A percentile compares a stretch with the other conserved stretches of the same genome.
These are phyloP conservation scores for Cyrtodaria siliqua DNA, from an alignment of 2,888 invertebrate species.

Conservation along the genomic window DNA sequence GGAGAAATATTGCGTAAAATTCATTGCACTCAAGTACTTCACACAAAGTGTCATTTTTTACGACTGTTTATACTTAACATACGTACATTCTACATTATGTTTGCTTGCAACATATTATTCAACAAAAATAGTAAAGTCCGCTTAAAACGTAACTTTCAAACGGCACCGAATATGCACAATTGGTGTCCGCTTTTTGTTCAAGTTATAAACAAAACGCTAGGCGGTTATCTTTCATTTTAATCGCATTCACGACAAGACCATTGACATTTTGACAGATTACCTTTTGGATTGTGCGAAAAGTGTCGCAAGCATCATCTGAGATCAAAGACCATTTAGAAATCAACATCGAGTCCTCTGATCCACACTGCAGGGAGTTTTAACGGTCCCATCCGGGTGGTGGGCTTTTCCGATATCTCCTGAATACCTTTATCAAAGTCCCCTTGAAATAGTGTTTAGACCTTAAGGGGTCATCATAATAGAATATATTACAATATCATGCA, in stretches of 20 bases:
- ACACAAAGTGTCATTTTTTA: no score
- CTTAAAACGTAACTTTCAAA: no score
- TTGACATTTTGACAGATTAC: constrained; percentile 63
- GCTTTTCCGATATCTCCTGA: constrained; percentile 29
- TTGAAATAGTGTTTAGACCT: constrained; percentile 41
- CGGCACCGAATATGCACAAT: no score
- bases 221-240: constrained; percentile 34
- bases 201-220: background rate
- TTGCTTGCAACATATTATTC: no score
- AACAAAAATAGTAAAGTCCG: no score
- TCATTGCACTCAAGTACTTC: no score
- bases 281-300: constrained; percentile 37
- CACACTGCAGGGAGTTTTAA: constrained; percentile 1
- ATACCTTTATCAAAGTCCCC: constrained; percentile 25
- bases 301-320: constrained; percentile 27
- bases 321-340: constrained; percentile 45
- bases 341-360: constrained; percentile 16
- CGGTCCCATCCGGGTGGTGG: constrained; percentile 6
- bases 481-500: constrained; percentile 63
- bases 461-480: constrained; percentile 46
- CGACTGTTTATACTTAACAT: no score
- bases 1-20: no score
- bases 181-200: background rate
- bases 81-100: no score
- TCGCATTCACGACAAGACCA: constrained; percentile 40